phyloP scores from a whole-genome alignment of 2,113 vertebrate genomes.

The Sus scrofa region DNA sequence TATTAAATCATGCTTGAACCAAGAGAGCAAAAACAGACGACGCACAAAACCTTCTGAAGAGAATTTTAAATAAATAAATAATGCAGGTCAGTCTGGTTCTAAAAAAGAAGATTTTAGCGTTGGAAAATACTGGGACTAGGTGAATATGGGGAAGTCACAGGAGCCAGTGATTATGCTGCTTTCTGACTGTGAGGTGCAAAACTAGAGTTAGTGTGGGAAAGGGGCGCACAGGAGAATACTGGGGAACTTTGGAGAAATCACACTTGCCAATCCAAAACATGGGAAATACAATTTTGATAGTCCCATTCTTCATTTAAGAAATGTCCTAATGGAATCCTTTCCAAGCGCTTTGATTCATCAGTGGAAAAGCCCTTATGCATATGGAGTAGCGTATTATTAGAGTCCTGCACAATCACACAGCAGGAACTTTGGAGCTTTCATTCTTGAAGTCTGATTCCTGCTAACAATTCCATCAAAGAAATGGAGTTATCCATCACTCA shows the following conservation, averaged over 20 bases:
- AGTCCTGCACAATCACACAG: slow-evolving; percentile 78
- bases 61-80: slow-evolving; percentile 87
- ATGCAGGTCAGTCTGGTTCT: slow-evolving; percentile 54
- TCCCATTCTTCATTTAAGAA: slow-evolving; percentile 63
- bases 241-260: not conserved
- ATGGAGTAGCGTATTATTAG: slow-evolving; percentile 65
- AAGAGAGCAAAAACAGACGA: slow-evolving; percentile 86
- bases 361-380: slow-evolving; percentile 66
- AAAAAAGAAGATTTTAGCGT: slow-evolving; percentile 67
- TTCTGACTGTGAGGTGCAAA: not conserved
- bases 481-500: slow-evolving; percentile 82
- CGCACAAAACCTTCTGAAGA: slow-evolving; percentile 79
- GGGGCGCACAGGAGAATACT: not conserved
- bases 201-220: not conserved
- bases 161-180: not conserved
- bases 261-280: slow-evolving; percentile 26
- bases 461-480: slow-evolving; percentile 81
- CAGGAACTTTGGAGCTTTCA: slow-evolving; percentile 45
- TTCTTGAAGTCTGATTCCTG: slow-evolving; percentile 66
- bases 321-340: slow-evolving; percentile 54
- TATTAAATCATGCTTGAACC: slow-evolving; percentile 91
- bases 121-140: not conserved
- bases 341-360: slow-evolving; percentile 38
- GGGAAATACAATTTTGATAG: slow-evolving; percentile 46
- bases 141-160: not conserved